Evolutionary conservation across 2,888 invertebrate genomes (phyloP), one percentile per base, ranked within the genome.

Genomic region (Scotopteryx bipunctaria): DNA sequence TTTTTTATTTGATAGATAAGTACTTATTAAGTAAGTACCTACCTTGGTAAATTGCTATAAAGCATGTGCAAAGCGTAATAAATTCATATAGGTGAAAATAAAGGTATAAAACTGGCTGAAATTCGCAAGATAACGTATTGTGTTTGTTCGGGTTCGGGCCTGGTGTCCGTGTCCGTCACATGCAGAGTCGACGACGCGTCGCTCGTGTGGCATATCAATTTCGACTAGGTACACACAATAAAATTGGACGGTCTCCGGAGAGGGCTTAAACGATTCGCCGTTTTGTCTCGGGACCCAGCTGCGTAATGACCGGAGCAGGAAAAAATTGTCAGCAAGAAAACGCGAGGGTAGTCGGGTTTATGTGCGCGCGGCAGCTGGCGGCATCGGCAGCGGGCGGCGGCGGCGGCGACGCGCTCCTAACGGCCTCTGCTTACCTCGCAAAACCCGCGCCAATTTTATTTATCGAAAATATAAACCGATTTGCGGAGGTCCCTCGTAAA

Each of bases 401-500:
- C 49, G 52, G 72, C 76, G 78, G 77, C 85, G 82, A 81, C 84
- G 82, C 84, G 77, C 82, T 86, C 86, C 88, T 86, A 89, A 88
- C 88, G 81, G 87, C 83, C 86, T 80, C 84, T 87, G 90, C 90
- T 89, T 89, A 88, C 88, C 86, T 88, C 81, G 89, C 90, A 87
- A 88, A 90, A 88, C 86, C 86, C 84, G 86, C 85, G 89, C 89
- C 89, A 88, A 89, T 89, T 90, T 89, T 90, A 90, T 90, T 90
- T 90, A 90, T 90, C 90, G 90, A 89, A 89, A 89, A 89, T 90
- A 89, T 90, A 90, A 90, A 89, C 87, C 89, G 88, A 89, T 90
- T 89, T 88, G 85, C 89, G 79, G 84, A 86, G 84, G 83, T 76
- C 83, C 83, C 76, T 86, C 89, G 88, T 89, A 89, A 89, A 88